phyloP scores from a whole-genome alignment of 2,797 vertebrate species.

The Molossus molossus region DNA sequence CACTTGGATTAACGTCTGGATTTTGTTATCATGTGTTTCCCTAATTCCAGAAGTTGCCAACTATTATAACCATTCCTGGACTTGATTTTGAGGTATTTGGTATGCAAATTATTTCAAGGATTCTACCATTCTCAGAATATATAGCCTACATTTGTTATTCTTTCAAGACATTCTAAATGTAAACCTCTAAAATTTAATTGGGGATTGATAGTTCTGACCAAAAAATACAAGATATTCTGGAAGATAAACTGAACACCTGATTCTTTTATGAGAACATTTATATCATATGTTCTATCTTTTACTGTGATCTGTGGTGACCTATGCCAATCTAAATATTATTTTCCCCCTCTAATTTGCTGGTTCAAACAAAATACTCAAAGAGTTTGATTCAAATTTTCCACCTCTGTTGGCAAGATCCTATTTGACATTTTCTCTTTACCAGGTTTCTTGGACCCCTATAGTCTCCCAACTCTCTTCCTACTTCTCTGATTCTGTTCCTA shows the following conservation, averaged over 20 bases:
- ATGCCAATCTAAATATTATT: neutral
- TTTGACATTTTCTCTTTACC: neutral
- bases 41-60: neutral
- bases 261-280: neutral
- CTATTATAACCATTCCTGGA: neutral
- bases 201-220: neutral
- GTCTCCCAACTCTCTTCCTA: neutral
- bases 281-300: neutral
- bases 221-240: neutral
- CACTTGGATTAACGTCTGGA: conserved; percentile 15
- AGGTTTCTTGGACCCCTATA: neutral
- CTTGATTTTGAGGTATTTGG: conserved; percentile 4
- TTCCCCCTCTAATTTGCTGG: neutral
- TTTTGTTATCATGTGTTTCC: conserved; percentile 18
- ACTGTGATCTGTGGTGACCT: neutral
- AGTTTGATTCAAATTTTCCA: neutral
- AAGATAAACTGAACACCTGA: neutral
- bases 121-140: neutral
- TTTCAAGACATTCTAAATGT: neutral
- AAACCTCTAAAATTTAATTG: neutral
- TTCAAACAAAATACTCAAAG: conserved; percentile 2
- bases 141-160: neutral
- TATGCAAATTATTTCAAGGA: neutral
- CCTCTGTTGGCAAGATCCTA: neutral
- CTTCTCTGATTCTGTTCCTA: neutral